Conservation (phyloP, 2,888 invertebrate species). For the Clistopyga incitator region DNA sequence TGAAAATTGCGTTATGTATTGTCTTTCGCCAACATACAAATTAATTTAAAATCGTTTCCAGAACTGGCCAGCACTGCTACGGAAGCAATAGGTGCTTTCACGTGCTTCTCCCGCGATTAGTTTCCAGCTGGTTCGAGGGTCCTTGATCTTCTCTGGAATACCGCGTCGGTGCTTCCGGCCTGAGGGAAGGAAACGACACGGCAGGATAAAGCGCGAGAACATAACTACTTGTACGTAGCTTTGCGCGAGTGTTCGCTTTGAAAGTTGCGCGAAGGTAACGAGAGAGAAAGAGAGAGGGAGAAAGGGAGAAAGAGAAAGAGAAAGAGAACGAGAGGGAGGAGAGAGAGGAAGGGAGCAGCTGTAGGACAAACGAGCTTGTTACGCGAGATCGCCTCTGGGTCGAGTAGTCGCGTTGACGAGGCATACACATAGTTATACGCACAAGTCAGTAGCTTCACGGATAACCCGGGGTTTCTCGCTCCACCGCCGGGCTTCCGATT, state of each 20-base stretch:
- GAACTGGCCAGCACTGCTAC: background rate
- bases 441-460: constrained; percentile 3
- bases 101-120: constrained; percentile 3
- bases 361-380: constrained; percentile 58
- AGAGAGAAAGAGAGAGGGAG: background rate
- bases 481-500: constrained; percentile 28
- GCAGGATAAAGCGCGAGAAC: constrained; percentile 19
- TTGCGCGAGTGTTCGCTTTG: constrained; percentile 48
- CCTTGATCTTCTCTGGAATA: constrained; percentile 28
- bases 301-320: background rate
- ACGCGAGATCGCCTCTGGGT: constrained; percentile 55
- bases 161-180: constrained; percentile 5
- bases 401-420: constrained; percentile 45
- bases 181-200: constrained; percentile 15
- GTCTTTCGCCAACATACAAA: background rate
- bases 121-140: constrained; percentile 11
- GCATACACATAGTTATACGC: constrained; percentile 7
- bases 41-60: background rate
- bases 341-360: constrained; percentile 6
- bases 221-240: constrained; percentile 21
- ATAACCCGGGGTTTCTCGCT: constrained; percentile 29
- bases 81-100: constrained; percentile 8
- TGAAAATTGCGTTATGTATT: background rate
- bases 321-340: background rate
- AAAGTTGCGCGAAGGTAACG: constrained; percentile 40